Evolutionary conservation across 2,888 invertebrate species (phyloP).

Genomic region (Drosophila falleni): DNA sequence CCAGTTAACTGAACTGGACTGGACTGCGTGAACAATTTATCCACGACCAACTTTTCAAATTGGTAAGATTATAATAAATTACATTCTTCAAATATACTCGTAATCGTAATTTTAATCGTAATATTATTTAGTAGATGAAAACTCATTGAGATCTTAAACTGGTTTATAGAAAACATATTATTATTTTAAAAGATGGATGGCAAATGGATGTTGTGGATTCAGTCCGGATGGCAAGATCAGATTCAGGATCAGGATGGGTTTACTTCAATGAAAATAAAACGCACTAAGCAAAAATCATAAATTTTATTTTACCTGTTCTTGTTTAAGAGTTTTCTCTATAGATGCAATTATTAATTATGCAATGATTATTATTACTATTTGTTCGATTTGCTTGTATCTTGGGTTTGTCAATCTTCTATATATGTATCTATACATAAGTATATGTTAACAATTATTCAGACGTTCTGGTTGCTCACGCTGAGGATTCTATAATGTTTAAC

Average conservation of each 20-base stretch:
- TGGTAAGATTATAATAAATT: constrained; percentile 1
- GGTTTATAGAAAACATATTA: not conserved
- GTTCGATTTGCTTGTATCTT: constrained; percentile 17
- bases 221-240: constrained; percentile 1
- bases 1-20: constrained; percentile 14
- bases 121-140: not conserved
- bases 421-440: constrained; percentile 16
- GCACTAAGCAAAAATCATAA: constrained; percentile 64
- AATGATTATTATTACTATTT: constrained; percentile 30
- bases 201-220: not conserved
- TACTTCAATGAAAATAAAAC: constrained; percentile 61
- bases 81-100: not conserved
- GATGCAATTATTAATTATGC: constrained; percentile 18
- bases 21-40: constrained; percentile 15
- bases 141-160: not conserved
- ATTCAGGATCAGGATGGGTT: not conserved
- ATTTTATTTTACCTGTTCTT: constrained; percentile 56
- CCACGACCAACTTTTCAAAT: constrained; percentile 2
- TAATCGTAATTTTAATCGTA: constrained; percentile 1
- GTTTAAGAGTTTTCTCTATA: constrained; percentile 10
- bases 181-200: not conserved
- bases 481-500: constrained; percentile 33
- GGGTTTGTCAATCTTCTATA: constrained; percentile 26
- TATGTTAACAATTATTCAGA: constrained; percentile 50
- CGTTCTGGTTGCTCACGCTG: constrained; percentile 27